Evolutionary conservation across 2,888 invertebrate genomes (phyloP).

Genomic region (Phasia obesa): DNA sequence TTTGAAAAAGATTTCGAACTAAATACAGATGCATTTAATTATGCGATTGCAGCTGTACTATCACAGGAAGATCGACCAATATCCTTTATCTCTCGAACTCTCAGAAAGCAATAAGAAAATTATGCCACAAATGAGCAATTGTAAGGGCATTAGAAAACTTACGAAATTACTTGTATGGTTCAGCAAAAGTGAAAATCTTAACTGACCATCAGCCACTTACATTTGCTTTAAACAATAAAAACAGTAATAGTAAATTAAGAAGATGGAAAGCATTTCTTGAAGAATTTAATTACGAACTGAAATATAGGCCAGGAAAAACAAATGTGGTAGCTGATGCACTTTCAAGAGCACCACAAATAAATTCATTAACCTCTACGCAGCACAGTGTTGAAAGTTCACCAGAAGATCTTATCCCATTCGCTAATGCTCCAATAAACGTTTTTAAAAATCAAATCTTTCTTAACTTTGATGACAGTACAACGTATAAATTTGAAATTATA

Average conservation of each 20-base stretch:
- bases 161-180: constrained; percentile 1
- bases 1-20: too few relatives aligned
- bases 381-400: constrained; percentile 2
- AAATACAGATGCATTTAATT: too few relatives aligned
- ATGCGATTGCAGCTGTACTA: too few relatives aligned
- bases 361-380: not conserved
- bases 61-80: too few relatives aligned
- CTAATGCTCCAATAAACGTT: not conserved
- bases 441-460: constrained; percentile 6
- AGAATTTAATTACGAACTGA: constrained; percentile 2
- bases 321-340: not conserved
- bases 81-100: too few relatives aligned
- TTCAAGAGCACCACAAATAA: not conserved
- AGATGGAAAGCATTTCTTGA: not conserved
- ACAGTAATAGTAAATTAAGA: not conserved
- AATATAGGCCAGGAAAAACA: constrained; percentile 11
- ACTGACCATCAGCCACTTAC: constrained; percentile 6
- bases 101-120: too few relatives aligned
- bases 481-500: constrained; percentile 5
- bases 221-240: constrained; percentile 5
- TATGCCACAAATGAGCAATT: not conserved
- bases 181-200: constrained; percentile 1
- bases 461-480: not conserved
- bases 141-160: not conserved
- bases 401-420: not conserved